phyloP scores from a whole-genome alignment of 2,113 vertebrate species.

The Cyrtonyx montezumae region DNA sequence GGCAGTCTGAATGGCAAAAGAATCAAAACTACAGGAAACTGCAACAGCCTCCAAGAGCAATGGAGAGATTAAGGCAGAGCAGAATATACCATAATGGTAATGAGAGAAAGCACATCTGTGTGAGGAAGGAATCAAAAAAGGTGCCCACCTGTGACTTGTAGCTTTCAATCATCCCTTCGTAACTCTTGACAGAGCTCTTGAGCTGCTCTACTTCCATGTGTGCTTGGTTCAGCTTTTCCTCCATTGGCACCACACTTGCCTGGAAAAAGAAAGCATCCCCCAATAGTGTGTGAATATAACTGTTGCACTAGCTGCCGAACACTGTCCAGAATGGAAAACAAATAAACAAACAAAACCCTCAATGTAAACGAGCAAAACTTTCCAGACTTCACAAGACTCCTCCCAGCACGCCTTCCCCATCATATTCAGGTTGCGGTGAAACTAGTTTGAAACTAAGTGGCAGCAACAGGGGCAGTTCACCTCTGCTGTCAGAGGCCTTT shows the following conservation, averaged over 20 bases:
- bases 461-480: not conserved
- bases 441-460: not conserved
- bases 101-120: not conserved
- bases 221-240: constrained; percentile 85
- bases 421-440: not conserved
- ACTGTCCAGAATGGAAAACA: not conserved
- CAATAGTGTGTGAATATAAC: not conserved
- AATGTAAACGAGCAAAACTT: not conserved
- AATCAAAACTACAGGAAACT: not conserved
- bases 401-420: not conserved
- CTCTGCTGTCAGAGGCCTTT: not conserved
- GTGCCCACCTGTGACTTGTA: constrained; percentile 91
- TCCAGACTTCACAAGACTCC: not conserved
- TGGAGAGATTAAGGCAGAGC: not conserved
- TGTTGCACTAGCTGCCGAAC: not conserved
- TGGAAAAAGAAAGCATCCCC: constrained; percentile 46
- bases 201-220: constrained; percentile 88
- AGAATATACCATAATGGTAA: not conserved
- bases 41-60: not conserved
- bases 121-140: not conserved
- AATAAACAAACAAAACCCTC: not conserved
- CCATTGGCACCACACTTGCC: constrained; percentile 78
- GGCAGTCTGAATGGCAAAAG: not conserved
- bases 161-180: constrained; percentile 87
- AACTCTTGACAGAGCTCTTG: constrained; percentile 85